Evolutionary conservation across 2,888 invertebrate genomes (phyloP), one percentile per base, ranked within the genome.

Genomic region (Branchipolynoe longqiensis): DNA sequence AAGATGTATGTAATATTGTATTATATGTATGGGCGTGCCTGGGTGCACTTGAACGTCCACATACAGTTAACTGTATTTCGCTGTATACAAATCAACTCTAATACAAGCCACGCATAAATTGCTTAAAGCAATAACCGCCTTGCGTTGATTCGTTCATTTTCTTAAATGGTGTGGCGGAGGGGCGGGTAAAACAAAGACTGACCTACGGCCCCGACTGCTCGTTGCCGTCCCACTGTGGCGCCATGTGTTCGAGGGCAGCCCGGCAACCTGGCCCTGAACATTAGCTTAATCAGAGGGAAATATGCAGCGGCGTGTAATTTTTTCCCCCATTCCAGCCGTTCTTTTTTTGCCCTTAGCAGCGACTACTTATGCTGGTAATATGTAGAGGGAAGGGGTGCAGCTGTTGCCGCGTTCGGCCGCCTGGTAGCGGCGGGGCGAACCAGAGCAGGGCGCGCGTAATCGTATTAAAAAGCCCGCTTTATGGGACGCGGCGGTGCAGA

Each of bases 401-500:
- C 69, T 69, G 69, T 69, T 69, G 69, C 69, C 33, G 69, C 33
- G 33, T 69, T 69, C 33, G 33, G 36, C 69, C 69, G 36, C 18
- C 12, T 58, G n/a, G 58, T 36, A 22, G 18, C 6, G 36, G 38
- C 36, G 12, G 69, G n/a, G 14, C 12, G 22, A 4, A n/a, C 58
- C 58, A 4, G 58, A 14, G 14, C n/a, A 14, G 33, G 69, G 14
- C 38, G 36, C 69, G 36, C 14, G 69, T 69, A 69, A 69, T 33
- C 14, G 18, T 33, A 69, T 69, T 69, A 69, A 69, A 38, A 69
- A 38, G 33, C 38, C 69, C 33, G 69, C 18, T 69, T 69, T 69
- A 69, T 69, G 69, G 69, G 69, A 69, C 38, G 69, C 38, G 69
- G 69, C 69, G 69, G 33, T 69, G 69, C 38, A 33, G 36, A 22